Base-by-base conservation (phyloP, 2,113 vertebrate genomes). In the Corythaeola cristata region DNA sequence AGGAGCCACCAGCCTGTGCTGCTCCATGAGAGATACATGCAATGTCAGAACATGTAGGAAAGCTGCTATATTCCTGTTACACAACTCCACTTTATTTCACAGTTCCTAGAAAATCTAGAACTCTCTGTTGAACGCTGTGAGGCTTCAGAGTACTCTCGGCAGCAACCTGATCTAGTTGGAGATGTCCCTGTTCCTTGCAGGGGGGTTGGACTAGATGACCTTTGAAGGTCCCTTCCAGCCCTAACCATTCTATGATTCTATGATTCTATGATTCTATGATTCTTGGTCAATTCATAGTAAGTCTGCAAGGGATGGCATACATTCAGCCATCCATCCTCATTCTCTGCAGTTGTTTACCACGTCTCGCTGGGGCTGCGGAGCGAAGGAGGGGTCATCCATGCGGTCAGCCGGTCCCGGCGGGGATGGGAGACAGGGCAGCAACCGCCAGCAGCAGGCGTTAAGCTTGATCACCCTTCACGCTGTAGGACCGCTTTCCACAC, bases 21-120 rank as follows among this genome's bases (percentile, higher is more conserved):
- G 39, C 7, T 1, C 45, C 37, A 1, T 11, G 17, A 30, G 9
- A 21, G 22, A 9, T 1, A 4, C 12, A 2, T 0, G 13, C 19
- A 9, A 3, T 0, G 56, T 11, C 50, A 23, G 53, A 45, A 22
- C 0, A 12, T 0, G 1, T 1, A 12, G 33, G 64, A 12, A 35
- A 35, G 8, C 20, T 15, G 37, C 44, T 30, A 2, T 11, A 17
- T 32, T 32, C 45, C 63, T 11, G 5, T 4, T 13, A 28, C 1
- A 24, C n/a, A 41, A 5, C 19, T 35, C 33, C 28, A 8, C 15
- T 53, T 37, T 10, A 30, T 28, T 37, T 24, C 45, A 37, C 20
- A 44, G 1, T 5, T 44, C 21, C 6, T 0, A 5, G 28, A 17
- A 37, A 50, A 47, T 0, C 8, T 1, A 64, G 1, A 64, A 10